Base-by-base conservation (phyloP, 2,888 invertebrate species). In the Spilarctia lutea region DNA sequence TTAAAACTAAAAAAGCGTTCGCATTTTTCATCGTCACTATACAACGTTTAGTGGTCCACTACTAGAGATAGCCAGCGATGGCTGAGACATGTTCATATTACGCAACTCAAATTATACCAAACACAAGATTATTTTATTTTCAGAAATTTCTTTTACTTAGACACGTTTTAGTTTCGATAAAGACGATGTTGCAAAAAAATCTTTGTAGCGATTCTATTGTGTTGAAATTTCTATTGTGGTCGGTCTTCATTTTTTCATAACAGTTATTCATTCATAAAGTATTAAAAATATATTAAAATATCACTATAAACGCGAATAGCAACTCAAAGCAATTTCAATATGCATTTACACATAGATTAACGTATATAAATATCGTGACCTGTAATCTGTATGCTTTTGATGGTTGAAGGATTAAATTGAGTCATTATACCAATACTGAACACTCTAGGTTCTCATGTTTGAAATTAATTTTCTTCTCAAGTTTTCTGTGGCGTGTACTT, bases 391-490 rank as follows among this genome's bases (percentile, higher is more conserved):
- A 30, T 33, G 18, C 13, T n/a, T 42, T 48, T 73, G 20, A 68
- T 73, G 45, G n/a, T 72, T 60, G 63, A 60, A 71, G 39, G 69
- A 68, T 69, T 52, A 73, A 71, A 68, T 68, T 76, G 71, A 66
- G 70, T 77, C 75, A 72, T 72, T 63, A 71, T 48, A 65, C 42
- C 73, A 73, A 75, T 69, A 65, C 74, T 73, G 72, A 77, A 77
- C 72, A 74, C 56, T 65, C 30, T 45, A 71, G 79, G 52, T 65
- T 65, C 56, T 67, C 77, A 75, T 67, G 35, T 66, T 66, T 73
- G 60, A 71, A 75, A 79, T 79, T 77, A 79, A 79, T 83, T 81
- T 71, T 63, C 72, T 72, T 39, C 72, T 69, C 68, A 68, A 71
- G 60, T 60, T 73, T 73, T 74, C 24, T 35, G 48, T n/a, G 63